Evolutionary conservation across 2,113 vertebrate genomes (phyloP).

Genomic region (Mirza zaza): DNA sequence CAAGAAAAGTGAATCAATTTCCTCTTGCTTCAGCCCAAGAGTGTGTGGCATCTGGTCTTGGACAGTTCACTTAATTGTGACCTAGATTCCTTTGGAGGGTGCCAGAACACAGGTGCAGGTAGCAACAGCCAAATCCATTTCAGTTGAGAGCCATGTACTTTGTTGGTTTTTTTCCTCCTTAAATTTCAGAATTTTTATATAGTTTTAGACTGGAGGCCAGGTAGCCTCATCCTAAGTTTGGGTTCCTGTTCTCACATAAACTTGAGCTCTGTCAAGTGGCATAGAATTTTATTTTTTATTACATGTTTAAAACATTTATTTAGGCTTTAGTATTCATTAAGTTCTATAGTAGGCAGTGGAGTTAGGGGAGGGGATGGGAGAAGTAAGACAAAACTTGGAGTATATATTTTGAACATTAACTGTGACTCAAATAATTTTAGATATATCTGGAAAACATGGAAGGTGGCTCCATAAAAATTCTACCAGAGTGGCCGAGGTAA

Average conservation of each 20-base stretch:
- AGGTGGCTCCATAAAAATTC: not conserved
- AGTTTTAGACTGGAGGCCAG: not conserved
- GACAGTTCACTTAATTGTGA: not conserved
- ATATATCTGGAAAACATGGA: not conserved
- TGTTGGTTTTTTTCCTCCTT: not conserved
- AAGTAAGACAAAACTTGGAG: not conserved
- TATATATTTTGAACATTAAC: not conserved
- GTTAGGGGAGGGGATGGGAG: not conserved
- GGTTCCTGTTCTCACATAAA: constrained; percentile 16
- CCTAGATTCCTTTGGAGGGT: not conserved
- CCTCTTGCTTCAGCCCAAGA: constrained; percentile 33
- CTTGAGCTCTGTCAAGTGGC: not conserved
- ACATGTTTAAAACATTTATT: not conserved
- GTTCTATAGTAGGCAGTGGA: not conserved
- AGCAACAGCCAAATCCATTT: not conserved
- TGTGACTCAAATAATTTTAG: not conserved
- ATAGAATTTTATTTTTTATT: not conserved
- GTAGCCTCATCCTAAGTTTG: not conserved
- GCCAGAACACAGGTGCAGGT: not conserved
- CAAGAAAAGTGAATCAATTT: constrained; percentile 50
- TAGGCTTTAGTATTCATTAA: not conserved
- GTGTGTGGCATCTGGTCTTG: not conserved
- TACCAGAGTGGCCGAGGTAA: not conserved
- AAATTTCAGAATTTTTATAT: not conserved
- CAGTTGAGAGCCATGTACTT: not conserved